phyloP scores from a whole-genome alignment of 2,113 vertebrate species.

The Phodopus roborovskii region DNA sequence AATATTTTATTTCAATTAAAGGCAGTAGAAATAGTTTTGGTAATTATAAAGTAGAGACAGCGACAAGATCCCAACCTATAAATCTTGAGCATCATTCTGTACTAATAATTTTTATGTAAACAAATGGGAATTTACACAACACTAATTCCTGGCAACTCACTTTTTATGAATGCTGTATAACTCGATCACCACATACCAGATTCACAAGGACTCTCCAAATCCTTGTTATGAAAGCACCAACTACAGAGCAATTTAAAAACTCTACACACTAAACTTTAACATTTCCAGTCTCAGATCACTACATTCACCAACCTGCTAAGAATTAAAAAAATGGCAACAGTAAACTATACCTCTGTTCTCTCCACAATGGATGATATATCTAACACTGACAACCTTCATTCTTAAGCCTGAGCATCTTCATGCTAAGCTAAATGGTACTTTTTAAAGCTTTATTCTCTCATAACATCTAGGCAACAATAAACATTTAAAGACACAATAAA shows the following conservation, averaged over 20 bases:
- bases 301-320: conserved; percentile 20
- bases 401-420: conserved; percentile 57
- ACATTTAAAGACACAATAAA: conserved; percentile 53
- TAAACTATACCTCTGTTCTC: not conserved
- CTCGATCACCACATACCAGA: conserved; percentile 28
- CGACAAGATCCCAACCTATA: conserved; percentile 60
- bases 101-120: conserved; percentile 63
- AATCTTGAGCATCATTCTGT: conserved; percentile 30
- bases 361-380: not conserved
- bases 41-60: conserved; percentile 78
- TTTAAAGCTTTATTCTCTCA: conserved; percentile 71
- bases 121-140: conserved; percentile 35
- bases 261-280: not conserved
- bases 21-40: conserved; percentile 67
- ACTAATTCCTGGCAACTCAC: conserved; percentile 8
- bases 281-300: conserved; percentile 24
- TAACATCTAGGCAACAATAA: conserved; percentile 59
- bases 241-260: conserved; percentile 31
- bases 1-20: conserved; percentile 81
- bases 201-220: conserved; percentile 47
- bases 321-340: not conserved
- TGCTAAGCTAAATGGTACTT: conserved; percentile 49
- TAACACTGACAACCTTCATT: conserved; percentile 3
- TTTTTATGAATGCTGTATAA: conserved; percentile 28
- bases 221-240: conserved; percentile 43